These are phyloP conservation scores for Polymixis flavicincta DNA, from an alignment of 2,888 invertebrate species.

Conservation along the genomic window DNA sequence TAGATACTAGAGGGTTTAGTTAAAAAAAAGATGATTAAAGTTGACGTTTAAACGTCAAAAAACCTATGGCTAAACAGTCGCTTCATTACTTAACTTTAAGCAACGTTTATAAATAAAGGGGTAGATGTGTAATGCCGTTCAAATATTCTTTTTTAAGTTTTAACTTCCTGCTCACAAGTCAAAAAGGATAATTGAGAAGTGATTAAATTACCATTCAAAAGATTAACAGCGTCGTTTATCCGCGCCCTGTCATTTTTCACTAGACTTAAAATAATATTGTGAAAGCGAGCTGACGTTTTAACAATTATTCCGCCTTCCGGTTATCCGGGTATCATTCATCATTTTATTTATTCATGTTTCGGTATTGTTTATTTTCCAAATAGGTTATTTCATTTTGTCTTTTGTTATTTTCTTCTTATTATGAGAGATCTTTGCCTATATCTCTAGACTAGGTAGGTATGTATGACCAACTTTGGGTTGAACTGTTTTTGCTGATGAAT, in stretches of 20 bases:
- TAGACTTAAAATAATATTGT: constrained; percentile 50
- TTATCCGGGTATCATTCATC: constrained; percentile 42
- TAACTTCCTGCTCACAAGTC: constrained; percentile 2
- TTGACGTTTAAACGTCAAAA: too few relatives aligned
- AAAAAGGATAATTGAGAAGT: constrained; percentile 48
- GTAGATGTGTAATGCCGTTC: not conserved
- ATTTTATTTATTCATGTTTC: constrained; percentile 42
- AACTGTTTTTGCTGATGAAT: not conserved
- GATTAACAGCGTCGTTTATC: constrained; percentile 41
- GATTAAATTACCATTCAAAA: constrained; percentile 42
- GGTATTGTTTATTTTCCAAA: constrained; percentile 20
- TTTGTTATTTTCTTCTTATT: constrained; percentile 8
- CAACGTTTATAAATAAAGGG: too few relatives aligned
- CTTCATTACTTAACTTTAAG: too few relatives aligned
- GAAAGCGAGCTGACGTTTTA: constrained; percentile 38
- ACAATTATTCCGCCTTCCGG: constrained; percentile 45
- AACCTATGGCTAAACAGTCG: too few relatives aligned
- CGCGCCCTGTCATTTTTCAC: constrained; percentile 39
- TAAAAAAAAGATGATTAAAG: too few relatives aligned
- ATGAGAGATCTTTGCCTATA: not conserved
- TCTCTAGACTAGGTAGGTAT: not conserved
- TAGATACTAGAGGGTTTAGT: too few relatives aligned
- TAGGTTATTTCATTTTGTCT: not conserved
- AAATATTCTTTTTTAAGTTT: constrained; percentile 19
- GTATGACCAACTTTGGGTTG: not conserved